phyloP scores from a whole-genome alignment of 2,113 vertebrate genomes.

The Raja brachyura region DNA sequence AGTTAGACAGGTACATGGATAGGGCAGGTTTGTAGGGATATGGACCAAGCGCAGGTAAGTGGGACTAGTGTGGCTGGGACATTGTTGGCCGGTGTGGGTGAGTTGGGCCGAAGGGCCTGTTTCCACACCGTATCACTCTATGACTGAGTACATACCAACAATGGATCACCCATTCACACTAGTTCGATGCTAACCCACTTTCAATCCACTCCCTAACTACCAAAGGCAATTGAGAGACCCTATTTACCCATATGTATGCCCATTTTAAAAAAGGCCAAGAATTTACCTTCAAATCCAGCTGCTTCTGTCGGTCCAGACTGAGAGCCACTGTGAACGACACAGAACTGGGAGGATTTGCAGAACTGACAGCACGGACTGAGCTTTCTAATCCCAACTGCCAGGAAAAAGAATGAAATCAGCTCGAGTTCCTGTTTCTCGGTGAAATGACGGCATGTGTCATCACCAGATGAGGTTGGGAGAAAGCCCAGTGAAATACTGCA shows the following conservation, averaged over 20 bases:
- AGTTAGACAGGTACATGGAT: no score
- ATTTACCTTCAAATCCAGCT: not conserved
- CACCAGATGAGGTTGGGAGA: not conserved
- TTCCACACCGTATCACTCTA: no score
- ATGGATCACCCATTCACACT: no score
- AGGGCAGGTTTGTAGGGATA: no score
- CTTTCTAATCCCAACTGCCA: not conserved
- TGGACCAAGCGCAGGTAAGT: no score
- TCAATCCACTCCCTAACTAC: no score
- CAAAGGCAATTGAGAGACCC: no score
- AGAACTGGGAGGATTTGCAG: not conserved
- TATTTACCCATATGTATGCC: not conserved
- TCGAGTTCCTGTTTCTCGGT: not conserved
- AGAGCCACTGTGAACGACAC: not conserved
- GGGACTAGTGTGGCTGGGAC: no score
- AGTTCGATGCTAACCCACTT: no score
- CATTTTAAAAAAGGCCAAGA: not conserved
- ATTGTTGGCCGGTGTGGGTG: no score
- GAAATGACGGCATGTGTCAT: not conserved
- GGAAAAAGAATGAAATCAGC: not conserved
- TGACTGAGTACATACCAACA: no score
- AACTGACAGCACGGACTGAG: not conserved
- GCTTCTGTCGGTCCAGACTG: not conserved
- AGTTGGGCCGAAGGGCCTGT: no score
- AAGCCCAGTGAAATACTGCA: not conserved